These are phyloP conservation scores for Trisateles emortualis DNA, from an alignment of 2,888 invertebrate species.

Conservation along the genomic window DNA sequence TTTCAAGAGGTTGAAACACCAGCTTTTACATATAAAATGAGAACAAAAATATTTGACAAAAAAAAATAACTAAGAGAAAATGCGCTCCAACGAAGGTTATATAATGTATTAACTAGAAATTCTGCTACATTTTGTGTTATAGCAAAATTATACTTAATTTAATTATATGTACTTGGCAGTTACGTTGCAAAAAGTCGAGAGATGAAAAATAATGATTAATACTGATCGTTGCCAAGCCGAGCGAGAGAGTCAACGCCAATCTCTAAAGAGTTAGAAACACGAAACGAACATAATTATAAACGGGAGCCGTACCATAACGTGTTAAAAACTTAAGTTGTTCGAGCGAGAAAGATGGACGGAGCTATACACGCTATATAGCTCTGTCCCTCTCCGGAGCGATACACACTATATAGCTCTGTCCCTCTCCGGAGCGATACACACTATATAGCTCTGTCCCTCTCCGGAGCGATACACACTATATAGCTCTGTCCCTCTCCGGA, in stretches of 20 bases:
- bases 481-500: too few relatives aligned
- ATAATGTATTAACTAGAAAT: slow-evolving; percentile 60
- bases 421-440: too few relatives aligned
- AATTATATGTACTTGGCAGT: slow-evolving; percentile 62
- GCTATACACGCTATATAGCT: too few relatives aligned
- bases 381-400: too few relatives aligned
- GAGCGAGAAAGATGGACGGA: too few relatives aligned
- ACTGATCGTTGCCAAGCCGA: slow-evolving; percentile 79
- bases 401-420: too few relatives aligned
- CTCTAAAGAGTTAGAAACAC: slow-evolving; percentile 11
- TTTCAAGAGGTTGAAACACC: slow-evolving; percentile 79
- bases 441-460: too few relatives aligned
- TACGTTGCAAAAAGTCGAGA: slow-evolving; percentile 49
- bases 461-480: too few relatives aligned
- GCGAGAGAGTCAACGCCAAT: slow-evolving; percentile 42
- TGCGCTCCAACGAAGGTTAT: slow-evolving; percentile 79
- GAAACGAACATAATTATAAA: slow-evolving; percentile 46
- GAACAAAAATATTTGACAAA: slow-evolving; percentile 82
- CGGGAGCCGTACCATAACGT: too few relatives aligned
- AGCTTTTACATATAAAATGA: slow-evolving; percentile 83
- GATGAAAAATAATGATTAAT: slow-evolving; percentile 68
- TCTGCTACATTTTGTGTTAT: slow-evolving; percentile 58
- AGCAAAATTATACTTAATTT: slow-evolving; percentile 59
- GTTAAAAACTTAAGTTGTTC: too few relatives aligned
- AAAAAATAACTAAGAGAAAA: slow-evolving; percentile 80